Percentiles rank a stretch among this genome's conserved stretches.
Conservation (phyloP, 2,888 invertebrate species). For the Chalcis sispes region DNA sequence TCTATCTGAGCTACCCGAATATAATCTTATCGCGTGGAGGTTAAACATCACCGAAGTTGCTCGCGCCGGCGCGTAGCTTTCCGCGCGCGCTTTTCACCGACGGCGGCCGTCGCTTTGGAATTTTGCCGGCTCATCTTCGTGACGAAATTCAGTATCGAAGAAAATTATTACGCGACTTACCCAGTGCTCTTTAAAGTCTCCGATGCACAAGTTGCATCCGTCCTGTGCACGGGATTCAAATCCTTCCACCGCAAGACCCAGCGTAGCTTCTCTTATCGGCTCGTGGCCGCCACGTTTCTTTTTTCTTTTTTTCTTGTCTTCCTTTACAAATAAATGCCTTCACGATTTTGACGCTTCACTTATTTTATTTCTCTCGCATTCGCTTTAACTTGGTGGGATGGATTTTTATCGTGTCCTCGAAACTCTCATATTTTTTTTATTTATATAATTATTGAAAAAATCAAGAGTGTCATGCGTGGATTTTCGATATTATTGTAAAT, state of each 20-base stretch:
- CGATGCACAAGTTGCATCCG: constrained; percentile 61
- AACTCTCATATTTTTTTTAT: background rate
- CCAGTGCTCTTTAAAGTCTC: constrained; percentile 54
- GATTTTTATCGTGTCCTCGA: background rate
- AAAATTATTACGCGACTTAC: constrained; percentile 56
- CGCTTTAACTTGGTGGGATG: no score
- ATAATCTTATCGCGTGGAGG: background rate
- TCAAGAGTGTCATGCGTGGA: no score
- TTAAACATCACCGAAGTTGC: no score
- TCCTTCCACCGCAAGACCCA: constrained; percentile 60
- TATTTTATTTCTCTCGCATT: no score
- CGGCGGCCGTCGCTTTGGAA: no score
- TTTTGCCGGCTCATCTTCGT: no score
- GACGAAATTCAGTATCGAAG: no score
- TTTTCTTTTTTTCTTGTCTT: background rate
- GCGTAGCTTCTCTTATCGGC: constrained; percentile 46
- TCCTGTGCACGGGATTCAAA: constrained; percentile 60
- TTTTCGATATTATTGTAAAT: no score
- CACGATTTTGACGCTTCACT: background rate
- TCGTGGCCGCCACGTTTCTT: constrained; percentile 17
- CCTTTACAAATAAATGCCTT: background rate
- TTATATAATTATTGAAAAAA: no score
- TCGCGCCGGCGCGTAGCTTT: constrained; percentile 27
- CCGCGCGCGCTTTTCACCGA: background rate
- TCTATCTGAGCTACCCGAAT: no score